A percentile compares a stretch with the other conserved stretches of the same genome.
Conservation (phyloP, 2,888 invertebrate genomes). For the Nomada goodeniana region DNA sequence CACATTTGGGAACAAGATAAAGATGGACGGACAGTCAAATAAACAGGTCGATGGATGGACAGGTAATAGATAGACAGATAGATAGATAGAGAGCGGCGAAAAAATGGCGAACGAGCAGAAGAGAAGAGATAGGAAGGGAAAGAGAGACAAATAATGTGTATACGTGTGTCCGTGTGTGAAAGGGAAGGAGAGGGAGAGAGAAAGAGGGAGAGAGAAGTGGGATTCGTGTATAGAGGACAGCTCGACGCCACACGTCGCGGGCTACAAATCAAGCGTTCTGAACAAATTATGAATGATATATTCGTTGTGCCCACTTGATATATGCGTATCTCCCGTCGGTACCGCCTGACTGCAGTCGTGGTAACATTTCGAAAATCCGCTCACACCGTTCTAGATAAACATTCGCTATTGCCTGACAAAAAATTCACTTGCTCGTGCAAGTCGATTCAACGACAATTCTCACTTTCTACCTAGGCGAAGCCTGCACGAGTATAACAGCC, state of each 20-base stretch:
- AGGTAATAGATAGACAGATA: constrained; percentile 56
- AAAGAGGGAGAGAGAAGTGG: constrained; percentile 55
- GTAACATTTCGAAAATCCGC: constrained; percentile 66
- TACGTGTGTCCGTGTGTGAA: no score
- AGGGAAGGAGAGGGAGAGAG: constrained; percentile 32
- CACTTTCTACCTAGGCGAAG: neutral
- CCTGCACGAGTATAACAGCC: neutral
- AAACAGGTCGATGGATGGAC: constrained; percentile 52
- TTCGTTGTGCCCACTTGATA: constrained; percentile 82
- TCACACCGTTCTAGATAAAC: constrained; percentile 65
- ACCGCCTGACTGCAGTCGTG: constrained; percentile 68
- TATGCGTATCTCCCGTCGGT: constrained; percentile 78
- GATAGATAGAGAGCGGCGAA: constrained; percentile 56
- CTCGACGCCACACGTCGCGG: constrained; percentile 82
- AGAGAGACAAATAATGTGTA: constrained; percentile 40
- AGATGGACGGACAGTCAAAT: constrained; percentile 48
- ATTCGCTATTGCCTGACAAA: constrained; percentile 27
- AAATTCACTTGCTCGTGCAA: constrained; percentile 8
- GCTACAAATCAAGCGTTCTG: constrained; percentile 83
- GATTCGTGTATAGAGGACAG: constrained; percentile 72
- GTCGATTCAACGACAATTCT: neutral
- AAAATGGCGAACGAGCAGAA: constrained; percentile 55
- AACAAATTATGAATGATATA: constrained; percentile 85
- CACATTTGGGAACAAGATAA: constrained; percentile 59
- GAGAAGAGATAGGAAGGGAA: constrained; percentile 16